Evolutionary conservation across 2,888 invertebrate species (phyloP).

Genomic region (Cheilosia urbana): DNA sequence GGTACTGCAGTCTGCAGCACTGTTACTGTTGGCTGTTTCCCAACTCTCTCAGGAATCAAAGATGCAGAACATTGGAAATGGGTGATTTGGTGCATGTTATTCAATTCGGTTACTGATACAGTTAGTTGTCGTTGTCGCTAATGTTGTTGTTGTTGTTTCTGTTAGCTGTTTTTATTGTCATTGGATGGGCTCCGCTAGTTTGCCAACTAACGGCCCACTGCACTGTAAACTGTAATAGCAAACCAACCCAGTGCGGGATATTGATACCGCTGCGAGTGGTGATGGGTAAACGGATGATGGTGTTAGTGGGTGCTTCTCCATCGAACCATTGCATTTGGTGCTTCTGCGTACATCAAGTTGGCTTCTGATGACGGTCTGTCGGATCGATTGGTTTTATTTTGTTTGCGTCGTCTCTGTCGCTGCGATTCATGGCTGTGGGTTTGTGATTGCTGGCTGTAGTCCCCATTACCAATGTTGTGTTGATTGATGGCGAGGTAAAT

Average conservation of each 20-base stretch:
- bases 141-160: slow-evolving; percentile 37
- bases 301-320: slow-evolving; percentile 42
- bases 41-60: slow-evolving; percentile 61
- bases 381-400: slow-evolving; percentile 20
- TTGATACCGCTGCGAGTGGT: slow-evolving; percentile 39
- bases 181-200: slow-evolving; percentile 53
- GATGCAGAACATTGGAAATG: slow-evolving; percentile 76
- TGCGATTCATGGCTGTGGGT: slow-evolving; percentile 11
- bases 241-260: slow-evolving; percentile 44
- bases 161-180: background rate
- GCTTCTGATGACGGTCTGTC: slow-evolving; percentile 31
- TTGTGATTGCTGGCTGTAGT: background rate
- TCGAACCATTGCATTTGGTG: slow-evolving; percentile 16
- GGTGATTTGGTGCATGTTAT: slow-evolving; percentile 75
- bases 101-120: slow-evolving; percentile 73
- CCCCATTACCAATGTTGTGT: background rate
- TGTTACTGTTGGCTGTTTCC: slow-evolving; percentile 34
- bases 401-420: background rate
- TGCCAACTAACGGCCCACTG: slow-evolving; percentile 58
- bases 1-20: background rate
- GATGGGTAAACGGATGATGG: slow-evolving; percentile 15
- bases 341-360: slow-evolving; percentile 29
- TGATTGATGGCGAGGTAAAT: slow-evolving; percentile 26
- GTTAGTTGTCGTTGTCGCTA: slow-evolving; percentile 65
- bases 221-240: slow-evolving; percentile 41